Conservation (phyloP, 2,888 invertebrate species). For the Dorcus hopei region DNA sequence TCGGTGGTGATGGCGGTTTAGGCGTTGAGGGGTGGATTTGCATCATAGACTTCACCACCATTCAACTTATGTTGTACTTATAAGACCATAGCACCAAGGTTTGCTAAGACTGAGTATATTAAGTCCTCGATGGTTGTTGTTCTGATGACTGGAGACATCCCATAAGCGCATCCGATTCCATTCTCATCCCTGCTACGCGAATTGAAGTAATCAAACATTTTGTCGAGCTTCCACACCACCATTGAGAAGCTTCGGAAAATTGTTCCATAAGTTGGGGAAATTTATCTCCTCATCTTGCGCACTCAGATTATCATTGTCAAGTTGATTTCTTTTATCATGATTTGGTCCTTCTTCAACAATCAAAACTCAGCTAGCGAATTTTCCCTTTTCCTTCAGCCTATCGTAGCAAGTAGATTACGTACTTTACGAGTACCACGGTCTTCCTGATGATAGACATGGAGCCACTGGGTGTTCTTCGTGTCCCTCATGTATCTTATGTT, state of each 20-base stretch:
- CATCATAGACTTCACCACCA: slow-evolving; percentile 28
- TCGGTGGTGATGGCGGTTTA: too few species aligned
- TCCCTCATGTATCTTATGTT: too few species aligned
- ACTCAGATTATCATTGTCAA: slow-evolving; percentile 32
- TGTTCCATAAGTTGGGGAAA: slow-evolving; percentile 55
- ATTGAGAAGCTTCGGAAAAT: slow-evolving; percentile 56
- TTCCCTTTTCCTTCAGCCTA: slow-evolving; percentile 30
- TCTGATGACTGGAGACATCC: slow-evolving; percentile 47
- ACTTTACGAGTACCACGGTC: too few species aligned
- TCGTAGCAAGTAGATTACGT: slow-evolving; percentile 39
- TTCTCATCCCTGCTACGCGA: slow-evolving; percentile 58
- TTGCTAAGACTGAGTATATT: slow-evolving; percentile 40
- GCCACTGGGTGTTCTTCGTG: too few species aligned
- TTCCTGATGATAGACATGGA: too few species aligned
- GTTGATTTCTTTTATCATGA: slow-evolving; percentile 6
- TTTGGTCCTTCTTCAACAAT: slow-evolving; percentile 42
- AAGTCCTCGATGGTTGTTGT: slow-evolving; percentile 39
- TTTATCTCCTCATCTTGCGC: slow-evolving; percentile 26
- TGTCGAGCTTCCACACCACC: slow-evolving; percentile 56
- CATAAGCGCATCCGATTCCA: slow-evolving; percentile 47
- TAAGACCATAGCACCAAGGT: slow-evolving; percentile 32
- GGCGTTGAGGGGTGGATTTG: too few species aligned
- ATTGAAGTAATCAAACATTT: slow-evolving; percentile 55
- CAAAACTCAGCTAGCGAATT: slow-evolving; percentile 34
- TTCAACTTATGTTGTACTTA: slow-evolving; percentile 43